These are phyloP conservation scores for Porites divaricata DNA, from an alignment of 92 coral and sea anemone genomes.

Conservation along the genomic window DNA sequence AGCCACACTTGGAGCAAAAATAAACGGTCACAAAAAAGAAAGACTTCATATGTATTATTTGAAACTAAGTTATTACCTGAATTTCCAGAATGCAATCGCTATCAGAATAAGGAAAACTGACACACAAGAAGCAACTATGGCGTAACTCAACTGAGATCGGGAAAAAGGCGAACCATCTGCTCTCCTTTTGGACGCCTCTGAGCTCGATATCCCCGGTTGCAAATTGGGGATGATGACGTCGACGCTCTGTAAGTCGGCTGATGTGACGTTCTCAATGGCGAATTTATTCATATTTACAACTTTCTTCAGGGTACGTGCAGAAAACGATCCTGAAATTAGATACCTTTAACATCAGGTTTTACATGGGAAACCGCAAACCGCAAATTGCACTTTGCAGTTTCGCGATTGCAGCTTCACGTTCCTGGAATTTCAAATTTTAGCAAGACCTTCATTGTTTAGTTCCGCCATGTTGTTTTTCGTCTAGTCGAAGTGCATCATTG, in stretches of 20 bases:
- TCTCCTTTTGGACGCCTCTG: background rate
- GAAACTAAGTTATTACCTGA: background rate
- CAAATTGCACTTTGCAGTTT: too few species aligned
- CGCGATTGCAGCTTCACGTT: background rate
- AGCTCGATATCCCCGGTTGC: constrained; percentile 3
- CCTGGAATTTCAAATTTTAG: too few species aligned
- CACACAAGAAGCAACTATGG: background rate
- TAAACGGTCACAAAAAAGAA: background rate
- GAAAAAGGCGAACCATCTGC: background rate
- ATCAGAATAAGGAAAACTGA: background rate
- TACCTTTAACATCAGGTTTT: too few species aligned
- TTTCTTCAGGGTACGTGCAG: constrained; percentile 13
- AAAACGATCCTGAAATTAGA: constrained; percentile 19
- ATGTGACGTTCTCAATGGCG: constrained; percentile 5
- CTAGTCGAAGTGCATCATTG: too few species aligned
- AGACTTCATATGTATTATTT: background rate
- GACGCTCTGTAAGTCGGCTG: background rate
- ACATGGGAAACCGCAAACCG: too few species aligned
- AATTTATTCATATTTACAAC: background rate
- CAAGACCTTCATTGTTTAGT: too few species aligned
- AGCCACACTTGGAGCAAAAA: background rate
- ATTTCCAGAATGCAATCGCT: constrained; percentile 1
- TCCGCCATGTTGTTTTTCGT: too few species aligned
- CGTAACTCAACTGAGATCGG: background rate
- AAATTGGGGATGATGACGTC: background rate